phyloP scores from a whole-genome alignment of 2,888 invertebrate genomes.

The Philaethria dido region DNA sequence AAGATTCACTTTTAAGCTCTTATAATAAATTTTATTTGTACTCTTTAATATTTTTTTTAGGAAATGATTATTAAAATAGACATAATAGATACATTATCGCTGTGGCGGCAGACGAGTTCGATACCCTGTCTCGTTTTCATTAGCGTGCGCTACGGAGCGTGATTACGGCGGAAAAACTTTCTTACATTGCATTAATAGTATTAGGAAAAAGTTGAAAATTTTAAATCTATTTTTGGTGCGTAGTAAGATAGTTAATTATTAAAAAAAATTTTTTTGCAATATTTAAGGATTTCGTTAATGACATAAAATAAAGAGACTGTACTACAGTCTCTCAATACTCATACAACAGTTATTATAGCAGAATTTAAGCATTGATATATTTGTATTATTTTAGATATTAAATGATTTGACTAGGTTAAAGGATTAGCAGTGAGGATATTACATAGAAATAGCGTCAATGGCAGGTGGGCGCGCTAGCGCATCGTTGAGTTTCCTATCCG shows the following conservation, averaged over 20 bases:
- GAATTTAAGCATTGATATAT: background rate
- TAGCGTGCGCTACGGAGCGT: conserved; percentile 57
- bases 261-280: background rate
- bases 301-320: background rate
- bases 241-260: background rate
- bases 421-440: conserved; percentile 41
- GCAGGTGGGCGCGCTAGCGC: conserved; percentile 72
- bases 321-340: too few relatives aligned
- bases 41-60: conserved; percentile 14
- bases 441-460: conserved; percentile 52
- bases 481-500: conserved; percentile 78
- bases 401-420: background rate
- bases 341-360: background rate
- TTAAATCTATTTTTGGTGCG: conserved; percentile 9
- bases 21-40: background rate
- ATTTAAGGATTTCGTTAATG: background rate
- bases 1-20: background rate
- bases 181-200: conserved; percentile 39
- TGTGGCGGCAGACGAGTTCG: conserved; percentile 60
- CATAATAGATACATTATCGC: conserved; percentile 21
- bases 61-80: conserved; percentile 16
- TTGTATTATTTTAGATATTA: background rate
- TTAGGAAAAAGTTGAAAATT: conserved; percentile 32
- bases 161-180: conserved; percentile 69
- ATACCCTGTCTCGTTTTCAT: conserved; percentile 78